These are phyloP conservation scores for Pyrochroa serraticornis DNA, from an alignment of 2,888 invertebrate genomes.

Conservation along the genomic window DNA sequence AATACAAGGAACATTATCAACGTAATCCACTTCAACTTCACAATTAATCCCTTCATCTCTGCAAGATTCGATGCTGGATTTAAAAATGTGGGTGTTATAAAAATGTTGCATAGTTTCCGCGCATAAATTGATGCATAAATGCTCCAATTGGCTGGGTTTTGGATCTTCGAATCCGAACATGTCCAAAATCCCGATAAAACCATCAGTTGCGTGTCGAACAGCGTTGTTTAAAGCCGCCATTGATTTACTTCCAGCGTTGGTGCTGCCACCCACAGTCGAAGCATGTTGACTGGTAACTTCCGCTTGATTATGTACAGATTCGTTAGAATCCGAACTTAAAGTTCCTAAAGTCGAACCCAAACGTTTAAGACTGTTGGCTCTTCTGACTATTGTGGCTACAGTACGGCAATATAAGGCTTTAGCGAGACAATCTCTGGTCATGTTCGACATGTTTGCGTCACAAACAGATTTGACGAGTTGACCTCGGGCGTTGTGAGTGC, in stretches of 20 bases:
- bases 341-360: conserved; percentile 82
- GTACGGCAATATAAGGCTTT: conserved; percentile 94
- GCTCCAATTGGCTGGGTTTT: conserved; percentile 88
- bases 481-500: conserved; percentile 79
- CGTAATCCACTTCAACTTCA: conserved; percentile 90
- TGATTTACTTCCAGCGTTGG: conserved; percentile 81
- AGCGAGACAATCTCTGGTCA: conserved; percentile 87
- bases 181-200: conserved; percentile 93
- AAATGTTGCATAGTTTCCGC: conserved; percentile 98
- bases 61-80: conserved; percentile 91
- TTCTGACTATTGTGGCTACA: conserved; percentile 89
- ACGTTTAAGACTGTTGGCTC: conserved; percentile 90
- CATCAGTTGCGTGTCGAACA: conserved; percentile 90
- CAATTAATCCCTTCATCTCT: conserved; percentile 90
- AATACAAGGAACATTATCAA: conserved; percentile 94
- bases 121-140: conserved; percentile 92
- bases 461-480: conserved; percentile 81
- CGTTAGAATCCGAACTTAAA: conserved; percentile 89
- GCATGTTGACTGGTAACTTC: conserved; percentile 86
- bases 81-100: conserved; percentile 96
- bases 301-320: conserved; percentile 87
- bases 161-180: conserved; percentile 97
- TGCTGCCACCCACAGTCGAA: conserved; percentile 76
- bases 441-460: conserved; percentile 85
- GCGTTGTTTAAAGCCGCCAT: conserved; percentile 93